Conservation (phyloP, 1,140 invertebrate species). For the Psilanteris sp. region DNA sequence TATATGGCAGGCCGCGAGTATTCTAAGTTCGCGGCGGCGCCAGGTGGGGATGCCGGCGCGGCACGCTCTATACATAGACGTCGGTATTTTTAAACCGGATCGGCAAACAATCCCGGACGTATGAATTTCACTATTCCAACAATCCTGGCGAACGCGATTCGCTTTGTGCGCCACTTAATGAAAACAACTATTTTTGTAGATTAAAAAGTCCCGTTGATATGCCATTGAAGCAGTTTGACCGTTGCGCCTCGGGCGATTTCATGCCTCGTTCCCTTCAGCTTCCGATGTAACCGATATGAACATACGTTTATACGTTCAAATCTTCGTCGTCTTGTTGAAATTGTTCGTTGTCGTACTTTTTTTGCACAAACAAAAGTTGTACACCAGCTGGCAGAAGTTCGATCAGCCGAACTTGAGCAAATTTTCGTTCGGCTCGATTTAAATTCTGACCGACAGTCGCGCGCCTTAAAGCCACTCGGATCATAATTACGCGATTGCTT, state of each 20-base stretch:
- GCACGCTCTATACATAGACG: conserved; percentile 72
- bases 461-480: too few species aligned
- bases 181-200: conserved; percentile 27
- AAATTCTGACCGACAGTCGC: too few species aligned
- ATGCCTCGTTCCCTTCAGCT: neutral
- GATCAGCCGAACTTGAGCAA: conserved; percentile 9
- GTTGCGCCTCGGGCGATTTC: neutral
- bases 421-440: neutral
- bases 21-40: conserved; percentile 70
- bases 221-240: conserved; percentile 6
- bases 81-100: conserved; percentile 74
- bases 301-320: conserved; percentile 15
- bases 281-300: conserved; percentile 29
- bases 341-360: conserved; percentile 23
- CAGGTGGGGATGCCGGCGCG: conserved; percentile 60
- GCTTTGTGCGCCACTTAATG: conserved; percentile 17
- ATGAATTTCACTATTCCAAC: conserved; percentile 33
- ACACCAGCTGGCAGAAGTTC: conserved; percentile 42
- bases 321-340: conserved; percentile 16
- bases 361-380: conserved; percentile 32
- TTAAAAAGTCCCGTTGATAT: conserved; percentile 19
- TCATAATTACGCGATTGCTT: too few species aligned
- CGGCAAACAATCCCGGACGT: conserved; percentile 43
- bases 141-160: conserved; percentile 31
- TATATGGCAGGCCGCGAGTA: conserved; percentile 78